Conservation (phyloP, 2,888 invertebrate genomes). For the Lathronympha strigana region DNA sequence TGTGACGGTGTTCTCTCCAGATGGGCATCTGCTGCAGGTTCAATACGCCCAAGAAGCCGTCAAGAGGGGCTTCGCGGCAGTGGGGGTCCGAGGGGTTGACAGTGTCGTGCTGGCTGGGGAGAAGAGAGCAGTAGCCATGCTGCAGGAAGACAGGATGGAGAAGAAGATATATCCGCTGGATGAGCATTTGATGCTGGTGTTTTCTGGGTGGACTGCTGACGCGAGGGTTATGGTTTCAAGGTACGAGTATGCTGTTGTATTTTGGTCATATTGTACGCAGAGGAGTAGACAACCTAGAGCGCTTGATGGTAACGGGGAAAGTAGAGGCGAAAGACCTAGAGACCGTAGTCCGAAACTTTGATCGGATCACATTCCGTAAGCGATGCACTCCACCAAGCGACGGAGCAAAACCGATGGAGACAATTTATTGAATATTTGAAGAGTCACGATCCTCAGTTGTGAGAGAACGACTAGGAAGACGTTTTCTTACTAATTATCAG, state of each 20-base stretch:
- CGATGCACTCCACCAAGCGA: no score
- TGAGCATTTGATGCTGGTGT: conserved; percentile 98
- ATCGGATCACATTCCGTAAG: no score
- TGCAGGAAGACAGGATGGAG: conserved; percentile 97
- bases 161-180: conserved; percentile 97
- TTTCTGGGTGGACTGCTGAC: conserved; percentile 98
- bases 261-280: no score
- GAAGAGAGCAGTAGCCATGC: conserved; percentile 96
- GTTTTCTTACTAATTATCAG: no score
- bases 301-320: no score
- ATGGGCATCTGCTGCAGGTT: conserved; percentile 97
- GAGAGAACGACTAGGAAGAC: no score
- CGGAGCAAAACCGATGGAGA: not conserved
- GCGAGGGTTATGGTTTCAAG: conserved; percentile 95
- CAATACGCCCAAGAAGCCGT: conserved; percentile 99
- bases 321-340: no score
- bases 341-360: no score
- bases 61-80: conserved; percentile 91
- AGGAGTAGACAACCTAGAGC: no score
- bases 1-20: conserved; percentile 99
- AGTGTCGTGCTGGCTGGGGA: conserved; percentile 98
- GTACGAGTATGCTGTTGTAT: conserved; percentile 45
- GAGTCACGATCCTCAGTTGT: no score
- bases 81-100: conserved; percentile 94
- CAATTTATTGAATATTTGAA: no score